Conservation (phyloP, 2,797 vertebrate species). For the Anguilla pacifica region DNA sequence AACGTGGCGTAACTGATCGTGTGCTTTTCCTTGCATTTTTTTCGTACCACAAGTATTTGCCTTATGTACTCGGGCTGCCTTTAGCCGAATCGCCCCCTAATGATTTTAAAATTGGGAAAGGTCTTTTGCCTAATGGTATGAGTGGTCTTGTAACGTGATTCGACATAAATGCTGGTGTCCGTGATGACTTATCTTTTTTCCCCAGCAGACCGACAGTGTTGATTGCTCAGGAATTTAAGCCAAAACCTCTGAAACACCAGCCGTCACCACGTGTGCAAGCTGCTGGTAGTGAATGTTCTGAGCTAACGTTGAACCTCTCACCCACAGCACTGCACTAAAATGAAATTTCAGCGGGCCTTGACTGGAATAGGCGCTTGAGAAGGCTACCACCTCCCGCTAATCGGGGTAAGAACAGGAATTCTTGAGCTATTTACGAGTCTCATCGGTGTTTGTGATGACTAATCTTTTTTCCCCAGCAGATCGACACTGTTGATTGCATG, state of each 20-base stretch:
- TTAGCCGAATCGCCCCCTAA: too few relatives aligned
- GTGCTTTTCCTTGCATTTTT: not conserved
- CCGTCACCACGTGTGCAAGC: too few relatives aligned
- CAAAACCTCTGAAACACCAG: slow-evolving; percentile 31
- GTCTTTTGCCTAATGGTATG: not conserved
- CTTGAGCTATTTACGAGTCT: not conserved
- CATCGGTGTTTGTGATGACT: slow-evolving; percentile 25
- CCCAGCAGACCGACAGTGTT: slow-evolving; percentile 35
- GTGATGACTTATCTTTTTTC: slow-evolving; percentile 40
- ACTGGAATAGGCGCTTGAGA: not conserved
- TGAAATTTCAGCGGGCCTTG: not conserved
- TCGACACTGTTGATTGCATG: slow-evolving; percentile 38
- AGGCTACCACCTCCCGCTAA: not conserved
- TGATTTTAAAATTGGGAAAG: too few relatives aligned
- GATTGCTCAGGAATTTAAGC: slow-evolving; percentile 30
- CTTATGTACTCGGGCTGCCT: too few relatives aligned
- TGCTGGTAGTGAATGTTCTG: not conserved
- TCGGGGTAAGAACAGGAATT: not conserved
- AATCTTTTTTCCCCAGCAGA: slow-evolving; percentile 42
- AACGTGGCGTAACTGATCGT: not conserved
- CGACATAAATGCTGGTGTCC: slow-evolving; percentile 6
- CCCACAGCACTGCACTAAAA: not conserved
- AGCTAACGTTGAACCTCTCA: not conserved
- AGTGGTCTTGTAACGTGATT: not conserved
- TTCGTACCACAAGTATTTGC: too few relatives aligned